Evolutionary conservation across 2,888 invertebrate species (phyloP), one percentile per base, ranked within the genome.

Genomic region (Lampropteryx suffumata): DNA sequence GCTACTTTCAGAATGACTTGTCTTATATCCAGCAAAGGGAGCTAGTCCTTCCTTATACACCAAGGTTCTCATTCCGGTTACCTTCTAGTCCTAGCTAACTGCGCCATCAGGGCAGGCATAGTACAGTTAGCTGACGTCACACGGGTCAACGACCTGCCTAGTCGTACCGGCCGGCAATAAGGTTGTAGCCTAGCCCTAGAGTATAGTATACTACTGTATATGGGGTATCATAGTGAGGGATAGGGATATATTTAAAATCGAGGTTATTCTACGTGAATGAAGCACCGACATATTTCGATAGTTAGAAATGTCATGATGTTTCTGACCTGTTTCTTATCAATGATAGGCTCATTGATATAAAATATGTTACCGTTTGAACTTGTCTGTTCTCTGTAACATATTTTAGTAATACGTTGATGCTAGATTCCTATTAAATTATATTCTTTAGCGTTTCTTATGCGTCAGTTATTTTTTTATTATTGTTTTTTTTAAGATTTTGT

Each of bases 71-170:
- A 53, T 44, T 53, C 43, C 28, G 45, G 57, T 47, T 35, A 36
- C 30, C 41, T 48, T 29, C 41, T 24, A 46, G 53, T 48, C 35
- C 41, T 24, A 46, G 53, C 45, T 54, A 55, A 56, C 49, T 52
- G 51, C 56, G 56, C 54, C 50, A 45, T 30, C 52, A 52, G 50
- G 50, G 46, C 42, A 43, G 43, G 62, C 69, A n/a, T 17, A 4
- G 17, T 4, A 71, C 74, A 71, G 73, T 73, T 74, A 73, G 64
- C 42, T 72, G 74, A 75, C 71, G 71, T 75, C 74, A 73, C 41
- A 44, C 52, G 44, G 68, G 71, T 68, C 73, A 61, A 56, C 56
- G 70, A 65, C 71, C 71, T 32, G 51, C 51, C 49, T 36, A 43
- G 17, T 4, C 4, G 17, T 44, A 58, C 61, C 66, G 65, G 62